Conservation (phyloP, 1,140 invertebrate species). For the Drosophila auraria region DNA sequence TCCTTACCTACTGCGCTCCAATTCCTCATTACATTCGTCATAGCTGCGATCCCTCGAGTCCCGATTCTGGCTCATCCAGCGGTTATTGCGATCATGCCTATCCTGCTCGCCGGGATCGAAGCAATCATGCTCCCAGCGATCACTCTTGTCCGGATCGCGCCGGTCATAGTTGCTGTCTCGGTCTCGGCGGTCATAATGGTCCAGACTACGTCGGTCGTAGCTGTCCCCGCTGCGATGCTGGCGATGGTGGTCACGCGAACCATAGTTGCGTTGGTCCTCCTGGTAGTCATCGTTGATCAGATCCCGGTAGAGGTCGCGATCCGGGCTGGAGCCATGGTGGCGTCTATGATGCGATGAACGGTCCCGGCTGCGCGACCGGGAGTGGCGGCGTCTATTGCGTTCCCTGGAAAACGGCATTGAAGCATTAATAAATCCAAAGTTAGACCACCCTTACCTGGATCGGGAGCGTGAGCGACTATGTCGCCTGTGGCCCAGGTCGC, state of each 20-base stretch:
- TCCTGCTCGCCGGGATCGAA: slow-evolving; percentile 11
- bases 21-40: slow-evolving; percentile 42
- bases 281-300: slow-evolving; percentile 79
- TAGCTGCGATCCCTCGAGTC: slow-evolving; percentile 51
- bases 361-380: slow-evolving; percentile 74
- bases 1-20: slow-evolving; percentile 51
- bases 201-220: slow-evolving; percentile 19
- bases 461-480: slow-evolving; percentile 72
- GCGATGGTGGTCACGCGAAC: slow-evolving; percentile 54
- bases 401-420: slow-evolving; percentile 36
- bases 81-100: slow-evolving; percentile 50
- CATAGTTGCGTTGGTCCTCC: slow-evolving; percentile 59
- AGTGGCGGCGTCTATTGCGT: slow-evolving; percentile 53
- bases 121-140: slow-evolving; percentile 19
- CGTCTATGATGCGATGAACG: slow-evolving; percentile 57
- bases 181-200: slow-evolving; percentile 1
- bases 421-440: neutral
- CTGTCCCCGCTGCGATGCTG: slow-evolving; percentile 56
- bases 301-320: slow-evolving; percentile 80
- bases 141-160: slow-evolving; percentile 19
- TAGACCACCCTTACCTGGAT: slow-evolving; percentile 48
- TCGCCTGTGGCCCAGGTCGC: slow-evolving; percentile 42
- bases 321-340: slow-evolving; percentile 41
- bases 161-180: slow-evolving; percentile 48
- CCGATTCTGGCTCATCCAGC: slow-evolving; percentile 63